A percentile compares a stretch with the other conserved stretches of the same genome.
Conservation (phyloP, 64 coral and sea anemone species). For the Trachythela sp. region DNA sequence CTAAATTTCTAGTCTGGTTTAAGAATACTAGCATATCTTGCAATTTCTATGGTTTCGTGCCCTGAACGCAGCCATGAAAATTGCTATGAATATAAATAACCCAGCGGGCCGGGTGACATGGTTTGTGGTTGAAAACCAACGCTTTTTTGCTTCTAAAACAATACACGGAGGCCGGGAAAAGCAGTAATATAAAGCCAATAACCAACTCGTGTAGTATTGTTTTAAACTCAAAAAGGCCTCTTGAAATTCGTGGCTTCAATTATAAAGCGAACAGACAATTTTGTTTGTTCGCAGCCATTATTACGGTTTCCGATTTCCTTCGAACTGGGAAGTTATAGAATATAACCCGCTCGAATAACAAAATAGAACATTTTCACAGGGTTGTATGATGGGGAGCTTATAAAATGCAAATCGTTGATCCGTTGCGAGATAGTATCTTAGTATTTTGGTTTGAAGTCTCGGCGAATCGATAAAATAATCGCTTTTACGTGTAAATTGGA, state of each 20-base stretch:
- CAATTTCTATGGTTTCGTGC: not conserved
- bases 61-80: not conserved
- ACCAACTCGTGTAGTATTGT: not conserved
- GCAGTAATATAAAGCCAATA: not conserved
- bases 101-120: not conserved
- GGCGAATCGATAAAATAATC: not conserved
- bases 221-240: not conserved
- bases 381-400: not conserved
- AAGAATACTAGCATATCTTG: not conserved
- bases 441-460: not conserved
- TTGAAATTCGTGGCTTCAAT: not conserved
- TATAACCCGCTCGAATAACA: not conserved
- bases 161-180: not conserved
- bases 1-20: not conserved
- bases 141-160: not conserved
- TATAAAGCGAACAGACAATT: not conserved
- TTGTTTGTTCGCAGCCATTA: not conserved
- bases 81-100: conserved; percentile 5
- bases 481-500: not conserved
- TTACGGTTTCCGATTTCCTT: not conserved
- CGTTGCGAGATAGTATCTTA: not conserved
- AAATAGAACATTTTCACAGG: not conserved
- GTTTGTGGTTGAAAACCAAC: not conserved
- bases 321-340: not conserved
- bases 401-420: not conserved